Conservation (phyloP, 2,113 vertebrate genomes). For the Malaclemys terrapin region DNA sequence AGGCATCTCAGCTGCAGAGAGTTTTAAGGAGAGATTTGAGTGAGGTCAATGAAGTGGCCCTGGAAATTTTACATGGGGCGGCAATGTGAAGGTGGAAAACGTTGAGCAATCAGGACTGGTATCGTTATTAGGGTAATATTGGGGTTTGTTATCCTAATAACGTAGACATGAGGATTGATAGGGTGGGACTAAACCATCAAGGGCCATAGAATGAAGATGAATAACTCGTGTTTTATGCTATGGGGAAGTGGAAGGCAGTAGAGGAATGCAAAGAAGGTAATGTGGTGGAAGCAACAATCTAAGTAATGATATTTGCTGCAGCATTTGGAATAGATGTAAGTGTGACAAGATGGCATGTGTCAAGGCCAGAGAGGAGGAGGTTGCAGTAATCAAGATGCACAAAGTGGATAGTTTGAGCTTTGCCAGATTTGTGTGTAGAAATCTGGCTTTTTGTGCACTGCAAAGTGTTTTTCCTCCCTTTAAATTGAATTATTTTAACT, state of each 20-base stretch:
- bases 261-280: neutral
- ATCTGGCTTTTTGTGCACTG: neutral
- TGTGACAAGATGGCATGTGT: neutral
- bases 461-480: constrained; percentile 24
- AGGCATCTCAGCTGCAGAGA: neutral
- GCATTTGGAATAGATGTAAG: neutral
- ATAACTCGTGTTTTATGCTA: neutral
- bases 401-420: neutral
- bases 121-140: neutral
- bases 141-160: neutral
- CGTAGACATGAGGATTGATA: neutral
- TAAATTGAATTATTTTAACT: constrained; percentile 63
- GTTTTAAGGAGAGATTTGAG: neutral
- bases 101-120: neutral
- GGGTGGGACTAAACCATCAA: neutral
- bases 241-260: neutral
- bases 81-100: neutral
- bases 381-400: neutral
- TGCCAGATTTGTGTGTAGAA: constrained; percentile 35
- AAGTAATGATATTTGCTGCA: neutral
- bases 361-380: neutral
- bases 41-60: neutral
- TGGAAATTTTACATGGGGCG: neutral
- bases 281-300: neutral
- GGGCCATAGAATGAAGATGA: neutral